phyloP scores from a whole-genome alignment of 2,888 invertebrate genomes.

The Atethmia centrago region DNA sequence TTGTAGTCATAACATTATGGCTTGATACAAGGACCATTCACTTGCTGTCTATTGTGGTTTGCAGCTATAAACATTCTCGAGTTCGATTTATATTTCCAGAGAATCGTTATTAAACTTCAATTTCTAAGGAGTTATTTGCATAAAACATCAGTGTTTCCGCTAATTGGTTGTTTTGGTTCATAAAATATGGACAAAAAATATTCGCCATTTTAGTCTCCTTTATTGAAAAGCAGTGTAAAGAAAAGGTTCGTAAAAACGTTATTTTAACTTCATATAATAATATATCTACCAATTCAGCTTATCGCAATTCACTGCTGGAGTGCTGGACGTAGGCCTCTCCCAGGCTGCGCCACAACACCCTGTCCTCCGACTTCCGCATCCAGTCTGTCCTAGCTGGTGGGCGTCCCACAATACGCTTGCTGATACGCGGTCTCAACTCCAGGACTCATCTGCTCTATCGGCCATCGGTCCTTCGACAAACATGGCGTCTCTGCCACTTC shows the following conservation, averaged over 20 bases:
- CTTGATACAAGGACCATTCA: background rate
- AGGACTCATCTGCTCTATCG: too few species aligned
- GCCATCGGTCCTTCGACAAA: too few species aligned
- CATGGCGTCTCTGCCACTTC: too few species aligned
- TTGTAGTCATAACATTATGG: constrained; percentile 1
- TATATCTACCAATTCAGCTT: too few species aligned
- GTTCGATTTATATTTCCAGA: background rate
- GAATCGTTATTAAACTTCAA: background rate
- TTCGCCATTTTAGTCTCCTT: background rate
- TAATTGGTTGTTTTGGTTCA: too few species aligned
- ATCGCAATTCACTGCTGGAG: too few species aligned
- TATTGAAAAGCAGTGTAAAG: background rate
- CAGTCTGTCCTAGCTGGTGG: too few species aligned
- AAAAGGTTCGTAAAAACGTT: background rate
- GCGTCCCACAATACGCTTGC: too few species aligned
- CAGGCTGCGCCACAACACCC: too few species aligned
- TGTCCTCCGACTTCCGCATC: too few species aligned
- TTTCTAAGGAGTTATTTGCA: background rate
- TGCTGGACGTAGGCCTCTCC: too few species aligned
- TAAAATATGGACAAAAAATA: background rate
- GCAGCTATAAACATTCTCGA: background rate
- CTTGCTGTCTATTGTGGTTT: constrained; percentile 6
- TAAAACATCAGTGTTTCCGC: background rate
- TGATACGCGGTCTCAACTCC: too few species aligned
- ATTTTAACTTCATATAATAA: background rate